Percentiles rank a stretch among this genome's conserved stretches.
These are phyloP conservation scores for Parelbella ahira DNA, from an alignment of 2,888 invertebrate species.

Conservation along the genomic window DNA sequence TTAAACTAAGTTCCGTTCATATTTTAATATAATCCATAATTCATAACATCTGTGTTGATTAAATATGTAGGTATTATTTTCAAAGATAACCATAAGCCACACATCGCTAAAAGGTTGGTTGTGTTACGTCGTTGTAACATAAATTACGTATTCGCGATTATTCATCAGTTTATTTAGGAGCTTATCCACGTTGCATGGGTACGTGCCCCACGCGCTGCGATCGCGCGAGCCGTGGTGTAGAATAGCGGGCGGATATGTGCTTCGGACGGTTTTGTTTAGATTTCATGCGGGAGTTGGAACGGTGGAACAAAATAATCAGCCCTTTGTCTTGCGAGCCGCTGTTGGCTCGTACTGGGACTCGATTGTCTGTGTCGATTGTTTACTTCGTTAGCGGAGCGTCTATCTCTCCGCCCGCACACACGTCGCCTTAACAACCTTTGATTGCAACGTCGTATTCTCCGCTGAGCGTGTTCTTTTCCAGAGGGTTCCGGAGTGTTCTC, in stretches of 20 bases:
- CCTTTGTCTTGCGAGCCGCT: constrained; percentile 59
- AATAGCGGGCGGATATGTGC: constrained; percentile 15
- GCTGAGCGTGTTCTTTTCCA: neutral
- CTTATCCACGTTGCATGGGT: constrained; percentile 10
- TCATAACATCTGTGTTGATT: too few relatives aligned
- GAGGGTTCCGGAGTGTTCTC: too few relatives aligned
- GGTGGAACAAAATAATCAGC: constrained; percentile 60
- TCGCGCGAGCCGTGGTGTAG: constrained; percentile 6
- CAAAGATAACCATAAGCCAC: too few relatives aligned
- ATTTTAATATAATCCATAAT: too few relatives aligned
- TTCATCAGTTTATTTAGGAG: constrained; percentile 7
- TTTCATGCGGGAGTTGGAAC: constrained; percentile 44
- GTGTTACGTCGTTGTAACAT: neutral
- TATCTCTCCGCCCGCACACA: constrained; percentile 55
- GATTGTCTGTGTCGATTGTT: constrained; percentile 69
- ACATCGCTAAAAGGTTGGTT: constrained; percentile 2
- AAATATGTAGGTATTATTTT: neutral
- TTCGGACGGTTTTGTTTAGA: constrained; percentile 41
- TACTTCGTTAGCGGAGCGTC: constrained; percentile 70
- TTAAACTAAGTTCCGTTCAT: too few relatives aligned
- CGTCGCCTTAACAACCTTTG: constrained; percentile 52
- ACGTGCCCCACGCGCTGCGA: constrained; percentile 2
- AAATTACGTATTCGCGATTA: constrained; percentile 3
- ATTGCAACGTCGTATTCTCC: constrained; percentile 33
- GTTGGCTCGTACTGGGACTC: constrained; percentile 53